Percentiles rank a stretch among this genome's conserved stretches.
These are phyloP conservation scores for Panthera tigris DNA, from an alignment of 2,113 vertebrate genomes.

Conservation along the genomic window DNA sequence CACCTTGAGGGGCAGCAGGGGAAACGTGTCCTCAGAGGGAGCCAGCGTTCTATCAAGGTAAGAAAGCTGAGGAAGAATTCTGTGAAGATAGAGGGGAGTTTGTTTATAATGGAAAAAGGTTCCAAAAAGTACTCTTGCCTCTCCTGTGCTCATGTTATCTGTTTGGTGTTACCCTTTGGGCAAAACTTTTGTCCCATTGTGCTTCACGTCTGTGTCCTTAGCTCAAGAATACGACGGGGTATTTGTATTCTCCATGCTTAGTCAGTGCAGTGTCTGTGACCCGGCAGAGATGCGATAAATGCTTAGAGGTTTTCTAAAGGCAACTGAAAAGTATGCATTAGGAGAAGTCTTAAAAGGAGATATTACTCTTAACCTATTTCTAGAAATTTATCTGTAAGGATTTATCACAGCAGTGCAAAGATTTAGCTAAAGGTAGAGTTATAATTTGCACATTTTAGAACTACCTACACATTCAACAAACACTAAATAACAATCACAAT, in stretches of 20 bases:
- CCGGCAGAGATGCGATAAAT: not conserved
- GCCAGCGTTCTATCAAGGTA: not conserved
- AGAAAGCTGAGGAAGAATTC: not conserved
- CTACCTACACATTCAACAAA: conserved; percentile 25
- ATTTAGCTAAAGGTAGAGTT: not conserved
- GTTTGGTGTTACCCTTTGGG: not conserved
- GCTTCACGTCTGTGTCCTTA: not conserved
- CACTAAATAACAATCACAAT: conserved; percentile 10
- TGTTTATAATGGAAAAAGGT: not conserved
- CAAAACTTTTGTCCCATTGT: not conserved
- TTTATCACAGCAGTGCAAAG: not conserved
- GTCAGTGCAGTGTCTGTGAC: not conserved
- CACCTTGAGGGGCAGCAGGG: not conserved
- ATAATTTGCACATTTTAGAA: conserved; percentile 3
- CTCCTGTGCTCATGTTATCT: not conserved
- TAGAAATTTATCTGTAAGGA: not conserved
- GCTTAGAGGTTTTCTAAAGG: not conserved
- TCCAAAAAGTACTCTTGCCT: not conserved
- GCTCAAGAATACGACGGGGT: not conserved
- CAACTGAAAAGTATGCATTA: not conserved
- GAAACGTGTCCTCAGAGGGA: not conserved
- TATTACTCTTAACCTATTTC: not conserved
- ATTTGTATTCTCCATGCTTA: not conserved
- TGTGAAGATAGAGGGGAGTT: not conserved
- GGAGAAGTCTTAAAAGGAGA: not conserved